Evolutionary conservation across 35 echinoderm and acorn worm species (phyloP), one percentile per base, ranked within the genome.

Genomic region (Nesometra sesokonis): DNA sequence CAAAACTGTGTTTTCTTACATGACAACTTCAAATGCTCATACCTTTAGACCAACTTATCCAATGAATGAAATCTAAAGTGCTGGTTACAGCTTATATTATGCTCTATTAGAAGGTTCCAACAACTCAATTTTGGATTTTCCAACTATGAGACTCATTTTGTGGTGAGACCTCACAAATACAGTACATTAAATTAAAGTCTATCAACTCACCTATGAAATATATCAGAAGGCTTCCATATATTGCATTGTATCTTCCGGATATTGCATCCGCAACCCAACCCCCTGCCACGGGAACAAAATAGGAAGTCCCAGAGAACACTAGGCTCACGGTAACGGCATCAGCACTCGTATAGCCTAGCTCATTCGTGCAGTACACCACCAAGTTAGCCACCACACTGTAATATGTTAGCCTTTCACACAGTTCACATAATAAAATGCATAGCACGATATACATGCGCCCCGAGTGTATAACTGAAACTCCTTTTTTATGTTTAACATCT

Each of bases 401-500:
- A 80, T 90, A 99, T 0, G 96, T 99, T 80, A 99, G 40, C 29
- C 96, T 87, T 82, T 99, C 96, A 88, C 96, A 99, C 23, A 99
- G 82, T 38, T 99, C 96, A 39, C 79, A 90, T 46, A 88, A 94
- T 0, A 99, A 82, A n/a, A 99, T 94, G 32, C 92, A 99, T 7
- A 99, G 46, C 0, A 99, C 90, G 17, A 94, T 85, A 17, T 39
- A 17, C 23, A 86, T 32, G 0, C 89, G 79, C 23, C 93, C 93
- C 30, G 88, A 89, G 21, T 67, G 9, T 1, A 27, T 67, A 9
- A 67, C 2, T 3, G 52, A 67, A 13, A 67, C 52, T 2, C 23
- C 21, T 27, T 67, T 67, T 67, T 67, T 27, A 43, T 43, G 5
- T 15, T 43, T 15, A 43, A 7, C 15, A 4, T 43, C 39, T 43